Percentiles rank a stretch among this genome's conserved stretches.
Evolutionary conservation across 2,113 vertebrate genomes (phyloP).

Genomic region (Notothenia rossii): DNA sequence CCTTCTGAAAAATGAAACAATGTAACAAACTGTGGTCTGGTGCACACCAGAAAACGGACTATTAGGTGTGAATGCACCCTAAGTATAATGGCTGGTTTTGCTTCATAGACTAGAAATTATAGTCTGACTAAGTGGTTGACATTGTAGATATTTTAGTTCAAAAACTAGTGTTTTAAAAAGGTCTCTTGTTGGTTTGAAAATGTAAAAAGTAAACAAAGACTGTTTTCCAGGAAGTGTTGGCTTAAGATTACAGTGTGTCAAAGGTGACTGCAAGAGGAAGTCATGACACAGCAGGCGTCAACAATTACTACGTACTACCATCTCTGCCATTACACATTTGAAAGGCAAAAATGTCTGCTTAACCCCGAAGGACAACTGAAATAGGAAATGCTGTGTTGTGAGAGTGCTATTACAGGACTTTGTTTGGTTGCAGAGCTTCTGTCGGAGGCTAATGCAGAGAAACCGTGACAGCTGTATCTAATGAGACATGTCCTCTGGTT

Average conservation of each 20-base stretch:
- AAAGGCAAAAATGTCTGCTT: not conserved
- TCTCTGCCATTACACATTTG: not conserved
- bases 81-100: not conserved
- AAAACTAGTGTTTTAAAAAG: not conserved
- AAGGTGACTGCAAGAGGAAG: conserved; percentile 4
- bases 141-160: not conserved
- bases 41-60: too few species aligned
- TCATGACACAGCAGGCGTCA: not conserved
- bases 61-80: too few species aligned
- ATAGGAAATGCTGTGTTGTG: not conserved
- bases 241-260: not conserved
- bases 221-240: not conserved
- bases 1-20: too few species aligned
- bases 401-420: not conserved
- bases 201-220: not conserved
- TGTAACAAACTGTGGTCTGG: too few species aligned
- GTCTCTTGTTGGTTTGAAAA: not conserved
- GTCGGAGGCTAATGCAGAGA: conserved; percentile 14
- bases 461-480: not conserved
- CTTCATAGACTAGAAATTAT: conserved; percentile 1
- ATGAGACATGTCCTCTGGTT: conserved; percentile 24
- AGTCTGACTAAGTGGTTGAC: not conserved
- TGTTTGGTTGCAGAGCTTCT: not conserved
- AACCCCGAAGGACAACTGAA: not conserved
- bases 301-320: not conserved